These are phyloP conservation scores for Amphipoea lucens DNA, from an alignment of 2,888 invertebrate genomes.

Conservation along the genomic window DNA sequence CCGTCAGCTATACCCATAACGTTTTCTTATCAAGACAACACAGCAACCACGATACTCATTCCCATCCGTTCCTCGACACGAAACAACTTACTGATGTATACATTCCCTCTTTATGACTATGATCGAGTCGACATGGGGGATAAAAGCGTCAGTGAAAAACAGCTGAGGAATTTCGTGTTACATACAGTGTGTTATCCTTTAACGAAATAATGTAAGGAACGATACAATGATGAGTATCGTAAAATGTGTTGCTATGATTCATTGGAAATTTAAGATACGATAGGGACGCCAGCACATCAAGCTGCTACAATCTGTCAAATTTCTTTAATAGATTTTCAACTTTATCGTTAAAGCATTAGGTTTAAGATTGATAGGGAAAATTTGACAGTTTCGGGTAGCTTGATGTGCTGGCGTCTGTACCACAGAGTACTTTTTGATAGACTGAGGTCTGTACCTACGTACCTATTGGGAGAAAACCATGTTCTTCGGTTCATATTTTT, in stretches of 20 bases:
- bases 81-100: conserved; percentile 57
- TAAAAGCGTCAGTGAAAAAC: conserved; percentile 53
- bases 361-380: no score
- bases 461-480: neutral
- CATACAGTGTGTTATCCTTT: conserved; percentile 21
- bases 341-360: no score
- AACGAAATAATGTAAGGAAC: conserved; percentile 16
- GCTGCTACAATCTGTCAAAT: no score
- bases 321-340: no score
- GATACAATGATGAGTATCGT: conserved; percentile 27
- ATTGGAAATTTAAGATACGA: conserved; percentile 12
- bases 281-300: no score
- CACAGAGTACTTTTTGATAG: no score
- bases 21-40: conserved; percentile 84
- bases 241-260: conserved; percentile 27
- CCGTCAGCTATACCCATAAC: conserved; percentile 81
- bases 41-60: conserved; percentile 72
- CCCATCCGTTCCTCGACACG: conserved; percentile 52
- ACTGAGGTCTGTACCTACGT: neutral
- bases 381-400: no score
- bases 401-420: neutral
- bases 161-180: conserved; percentile 26
- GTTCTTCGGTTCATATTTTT: neutral
- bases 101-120: conserved; percentile 54
- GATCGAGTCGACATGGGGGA: conserved; percentile 27